phyloP scores from a whole-genome alignment of 2,113 vertebrate genomes.

The Pavo muticus region DNA sequence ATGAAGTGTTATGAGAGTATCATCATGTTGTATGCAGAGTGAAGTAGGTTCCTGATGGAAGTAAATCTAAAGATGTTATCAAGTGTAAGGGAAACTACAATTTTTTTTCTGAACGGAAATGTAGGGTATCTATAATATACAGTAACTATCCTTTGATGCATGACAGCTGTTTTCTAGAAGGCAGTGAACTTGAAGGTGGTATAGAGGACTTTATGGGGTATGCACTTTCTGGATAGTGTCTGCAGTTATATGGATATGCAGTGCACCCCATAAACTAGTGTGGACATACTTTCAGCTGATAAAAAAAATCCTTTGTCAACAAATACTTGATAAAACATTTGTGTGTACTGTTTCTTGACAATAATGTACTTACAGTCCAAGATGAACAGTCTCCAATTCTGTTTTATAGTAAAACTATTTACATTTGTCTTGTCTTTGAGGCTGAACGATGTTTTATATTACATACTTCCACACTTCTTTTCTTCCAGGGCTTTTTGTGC shows the following conservation, averaged over 20 bases:
- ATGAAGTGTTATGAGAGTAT: neutral
- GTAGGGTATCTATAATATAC: neutral
- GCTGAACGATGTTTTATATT: neutral
- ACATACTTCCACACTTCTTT: neutral
- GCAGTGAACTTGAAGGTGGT: neutral
- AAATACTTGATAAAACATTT: neutral
- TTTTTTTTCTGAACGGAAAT: fast-evolving
- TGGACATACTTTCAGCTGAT: neutral
- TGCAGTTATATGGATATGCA: neutral
- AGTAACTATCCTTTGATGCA: neutral
- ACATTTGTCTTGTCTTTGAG: neutral
- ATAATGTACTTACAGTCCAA: neutral
- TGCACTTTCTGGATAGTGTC: neutral
- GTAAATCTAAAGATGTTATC: neutral
- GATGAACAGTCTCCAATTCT: neutral
- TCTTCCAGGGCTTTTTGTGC: neutral
- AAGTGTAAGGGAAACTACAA: neutral
- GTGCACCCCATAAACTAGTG: neutral
- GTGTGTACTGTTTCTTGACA: neutral
- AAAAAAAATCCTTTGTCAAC: neutral
- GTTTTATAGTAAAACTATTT: neutral
- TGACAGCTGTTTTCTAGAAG: neutral
- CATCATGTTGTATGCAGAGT: neutral
- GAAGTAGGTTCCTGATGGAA: neutral
- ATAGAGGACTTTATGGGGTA: neutral